Conservation (phyloP, 1,140 invertebrate species). For the Trichogramma pretiosum region DNA sequence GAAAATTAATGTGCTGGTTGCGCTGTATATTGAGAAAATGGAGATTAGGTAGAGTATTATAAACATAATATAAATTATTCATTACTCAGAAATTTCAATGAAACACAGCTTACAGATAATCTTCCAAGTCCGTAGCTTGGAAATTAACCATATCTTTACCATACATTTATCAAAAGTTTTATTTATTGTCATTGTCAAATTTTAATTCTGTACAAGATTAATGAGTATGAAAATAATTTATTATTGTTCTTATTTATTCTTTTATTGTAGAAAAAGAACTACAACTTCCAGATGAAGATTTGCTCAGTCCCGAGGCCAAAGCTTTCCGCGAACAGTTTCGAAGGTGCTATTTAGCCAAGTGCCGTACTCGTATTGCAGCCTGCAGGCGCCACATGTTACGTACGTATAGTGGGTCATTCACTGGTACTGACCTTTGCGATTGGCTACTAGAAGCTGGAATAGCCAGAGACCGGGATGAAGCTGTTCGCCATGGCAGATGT, state of each 20-base stretch:
- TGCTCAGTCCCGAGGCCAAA: slow-evolving; percentile 66
- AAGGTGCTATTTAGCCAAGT: slow-evolving; percentile 73
- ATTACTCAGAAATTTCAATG: too few relatives aligned
- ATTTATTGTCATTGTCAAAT: too few relatives aligned
- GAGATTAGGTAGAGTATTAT: slow-evolving; percentile 23
- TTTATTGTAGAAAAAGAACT: slow-evolving; percentile 27
- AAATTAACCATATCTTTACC: not conserved
- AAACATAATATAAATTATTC: not conserved
- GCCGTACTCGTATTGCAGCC: slow-evolving; percentile 66
- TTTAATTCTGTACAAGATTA: not conserved
- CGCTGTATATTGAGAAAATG: slow-evolving; percentile 28
- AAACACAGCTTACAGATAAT: too few relatives aligned
- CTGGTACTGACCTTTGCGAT: slow-evolving; percentile 72
- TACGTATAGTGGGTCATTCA: slow-evolving; percentile 70
- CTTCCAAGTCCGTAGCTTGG: too few relatives aligned
- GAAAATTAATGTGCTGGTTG: slow-evolving; percentile 36
- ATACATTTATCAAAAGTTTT: too few relatives aligned
- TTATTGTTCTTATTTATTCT: not conserved
- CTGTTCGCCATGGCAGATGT: slow-evolving; percentile 71
- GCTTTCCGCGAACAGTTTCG: slow-evolving; percentile 83
- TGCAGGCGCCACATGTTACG: slow-evolving; percentile 59
- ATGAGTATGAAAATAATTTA: not conserved
- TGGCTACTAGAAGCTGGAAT: slow-evolving; percentile 78
- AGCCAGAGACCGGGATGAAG: slow-evolving; percentile 64
- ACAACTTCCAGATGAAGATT: slow-evolving; percentile 60